Percentiles rank a stretch among this genome's conserved stretches.
Evolutionary conservation across 2,113 vertebrate genomes (phyloP).

Genomic region (Calypte anna): DNA sequence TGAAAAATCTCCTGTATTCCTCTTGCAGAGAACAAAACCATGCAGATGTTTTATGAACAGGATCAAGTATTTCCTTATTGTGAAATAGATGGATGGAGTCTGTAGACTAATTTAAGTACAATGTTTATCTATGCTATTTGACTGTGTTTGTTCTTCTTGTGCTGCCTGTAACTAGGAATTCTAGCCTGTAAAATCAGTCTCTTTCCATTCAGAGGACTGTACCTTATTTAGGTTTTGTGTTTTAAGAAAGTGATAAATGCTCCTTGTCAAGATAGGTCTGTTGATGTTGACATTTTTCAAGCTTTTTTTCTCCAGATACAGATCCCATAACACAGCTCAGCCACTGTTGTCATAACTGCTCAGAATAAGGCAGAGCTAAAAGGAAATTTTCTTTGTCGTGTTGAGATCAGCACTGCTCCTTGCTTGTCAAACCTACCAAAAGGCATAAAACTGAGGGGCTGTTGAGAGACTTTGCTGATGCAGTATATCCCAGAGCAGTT

Average conservation of each 20-base stretch:
- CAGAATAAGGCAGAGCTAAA: background rate
- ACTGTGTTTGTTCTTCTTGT: background rate
- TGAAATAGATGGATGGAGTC: background rate
- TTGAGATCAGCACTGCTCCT: background rate
- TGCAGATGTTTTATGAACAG: background rate
- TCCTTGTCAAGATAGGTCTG: background rate
- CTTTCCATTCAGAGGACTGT: background rate
- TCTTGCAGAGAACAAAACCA: background rate
- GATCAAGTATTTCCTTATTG: background rate
- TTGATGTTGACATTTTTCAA: background rate
- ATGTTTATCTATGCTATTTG: background rate
- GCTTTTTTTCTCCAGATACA: background rate
- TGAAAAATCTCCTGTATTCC: background rate
- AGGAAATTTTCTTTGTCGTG: background rate
- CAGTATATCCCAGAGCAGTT: background rate
- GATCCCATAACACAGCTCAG: background rate
- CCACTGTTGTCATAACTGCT: background rate
- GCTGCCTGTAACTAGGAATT: background rate
- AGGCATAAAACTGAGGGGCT: background rate
- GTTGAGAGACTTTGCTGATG: fast-evolving
- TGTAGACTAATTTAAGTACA: background rate
- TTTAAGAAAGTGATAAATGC: background rate
- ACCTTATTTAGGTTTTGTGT: background rate
- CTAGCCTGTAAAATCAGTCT: background rate
- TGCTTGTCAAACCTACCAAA: background rate